Evolutionary conservation across 2,113 vertebrate species (phyloP).

Genomic region (Amphilophus citrinellus): DNA sequence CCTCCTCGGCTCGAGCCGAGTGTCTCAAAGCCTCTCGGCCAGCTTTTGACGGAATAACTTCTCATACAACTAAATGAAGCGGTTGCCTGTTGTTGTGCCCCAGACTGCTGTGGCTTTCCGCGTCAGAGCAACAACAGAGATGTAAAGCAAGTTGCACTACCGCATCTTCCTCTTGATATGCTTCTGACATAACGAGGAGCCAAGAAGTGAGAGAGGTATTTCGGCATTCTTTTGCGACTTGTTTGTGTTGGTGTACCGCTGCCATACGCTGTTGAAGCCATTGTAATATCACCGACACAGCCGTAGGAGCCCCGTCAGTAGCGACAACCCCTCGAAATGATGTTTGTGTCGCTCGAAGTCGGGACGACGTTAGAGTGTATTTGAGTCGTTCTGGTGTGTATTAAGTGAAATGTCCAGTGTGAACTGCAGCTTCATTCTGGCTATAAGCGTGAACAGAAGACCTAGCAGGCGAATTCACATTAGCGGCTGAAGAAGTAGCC

Average conservation of each 20-base stretch:
- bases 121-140: slow-evolving; percentile 62
- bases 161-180: slow-evolving; percentile 67
- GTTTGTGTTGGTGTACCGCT: slow-evolving; percentile 7
- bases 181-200: slow-evolving; percentile 67
- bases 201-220: slow-evolving; percentile 73
- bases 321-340: neutral
- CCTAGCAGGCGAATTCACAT: neutral
- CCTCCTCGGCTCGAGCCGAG: slow-evolving; percentile 16
- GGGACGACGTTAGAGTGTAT: neutral
- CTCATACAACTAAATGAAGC: slow-evolving; percentile 33
- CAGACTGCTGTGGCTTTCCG: slow-evolving; percentile 42
- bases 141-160: slow-evolving; percentile 62
- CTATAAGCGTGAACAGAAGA: neutral
- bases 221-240: slow-evolving; percentile 48
- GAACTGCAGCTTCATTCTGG: neutral
- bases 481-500: slow-evolving; percentile 21
- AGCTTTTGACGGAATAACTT: slow-evolving; percentile 59
- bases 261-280: neutral
- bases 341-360: neutral
- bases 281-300: neutral
- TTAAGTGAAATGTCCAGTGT: neutral
- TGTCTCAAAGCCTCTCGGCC: neutral
- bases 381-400: neutral
- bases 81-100: slow-evolving; percentile 38
- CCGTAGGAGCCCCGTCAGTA: neutral